Evolutionary conservation across 2,797 vertebrate species (phyloP), one percentile per base, ranked within the genome.

Genomic region (Neopelma chrysocephalum): DNA sequence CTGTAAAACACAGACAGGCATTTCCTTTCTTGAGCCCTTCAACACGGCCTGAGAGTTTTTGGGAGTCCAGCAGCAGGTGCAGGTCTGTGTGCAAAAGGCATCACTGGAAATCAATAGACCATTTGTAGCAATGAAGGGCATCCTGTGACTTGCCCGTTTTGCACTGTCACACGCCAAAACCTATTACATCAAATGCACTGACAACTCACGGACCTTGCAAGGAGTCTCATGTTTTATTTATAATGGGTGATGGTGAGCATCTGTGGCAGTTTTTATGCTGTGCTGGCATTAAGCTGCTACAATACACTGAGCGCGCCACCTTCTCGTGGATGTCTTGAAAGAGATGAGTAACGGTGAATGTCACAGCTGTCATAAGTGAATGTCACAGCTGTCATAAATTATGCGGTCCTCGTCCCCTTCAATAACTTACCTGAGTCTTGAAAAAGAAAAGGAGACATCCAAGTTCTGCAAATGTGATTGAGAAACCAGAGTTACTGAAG

Each of bases 201-300:
- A 91, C 84, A 93, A 62, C 45, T 51, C 10, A 0, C 6, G 31
- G 83, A 57, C 89, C 78, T 94, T 62, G 73, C 4, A 17, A 66
- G 68, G 68, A 76, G 25, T 13, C 88, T 89, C 32, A 81, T 95
- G 85, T 90, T 95, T 97, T 89, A 94, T 97, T 93, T 90, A 95
- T 72, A 38, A 3, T 0, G 9, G 65, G 75, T 77, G 68, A 60
- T 21, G 36, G 78, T 68, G 85, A 91, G 77, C 79, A 73, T 70
- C 87, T 90, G 93, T 65, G 91, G 83, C 36, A 43, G 65, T 29
- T 78, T 57, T 60, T 70, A 20, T 51, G 82, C 93, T 94, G 89
- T 43, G 80, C 51, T 94, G 94, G 87, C 53, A 32, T 82, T 54
- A 82, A 78, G 82, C 36, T 77, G 60, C 87, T 48, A 66, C 71